phyloP scores from a whole-genome alignment of 2,888 invertebrate genomes.

The Osmoderma eremita region DNA sequence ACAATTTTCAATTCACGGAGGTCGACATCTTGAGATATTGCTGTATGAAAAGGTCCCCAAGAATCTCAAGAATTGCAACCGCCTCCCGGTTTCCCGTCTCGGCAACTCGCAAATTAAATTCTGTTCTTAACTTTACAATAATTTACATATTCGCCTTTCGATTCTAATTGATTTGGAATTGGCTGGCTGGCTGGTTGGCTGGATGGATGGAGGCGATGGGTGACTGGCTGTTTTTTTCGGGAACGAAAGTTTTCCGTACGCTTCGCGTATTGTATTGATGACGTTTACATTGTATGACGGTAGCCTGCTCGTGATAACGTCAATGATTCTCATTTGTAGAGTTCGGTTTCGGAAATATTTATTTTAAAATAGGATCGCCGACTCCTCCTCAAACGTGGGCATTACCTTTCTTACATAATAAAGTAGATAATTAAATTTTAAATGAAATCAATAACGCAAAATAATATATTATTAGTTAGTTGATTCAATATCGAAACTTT shows the following conservation, averaged over 20 bases:
- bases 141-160: slow-evolving; percentile 43
- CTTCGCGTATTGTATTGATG: slow-evolving; percentile 16
- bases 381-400: no score
- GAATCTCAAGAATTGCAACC: slow-evolving; percentile 49
- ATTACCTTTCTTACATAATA: no score
- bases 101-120: slow-evolving; percentile 43
- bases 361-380: no score
- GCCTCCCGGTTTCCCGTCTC: slow-evolving; percentile 31
- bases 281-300: not conserved
- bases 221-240: slow-evolving; percentile 16
- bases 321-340: slow-evolving; percentile 19
- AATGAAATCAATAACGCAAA: no score
- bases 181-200: slow-evolving; percentile 22
- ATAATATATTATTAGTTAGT: no score
- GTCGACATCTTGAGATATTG: slow-evolving; percentile 62
- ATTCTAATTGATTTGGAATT: slow-evolving; percentile 38
- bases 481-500: no score
- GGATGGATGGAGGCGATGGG: not conserved
- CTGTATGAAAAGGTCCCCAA: slow-evolving; percentile 59
- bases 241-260: slow-evolving; percentile 24
- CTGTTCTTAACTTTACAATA: slow-evolving; percentile 45
- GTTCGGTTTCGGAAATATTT: no score
- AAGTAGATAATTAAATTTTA: no score
- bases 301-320: slow-evolving; percentile 21
- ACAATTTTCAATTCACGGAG: slow-evolving; percentile 62